A percentile compares a stretch with the other conserved stretches of the same genome.
These are phyloP conservation scores for Ailurus styani DNA, from an alignment of 2,113 vertebrate species.

Conservation along the genomic window DNA sequence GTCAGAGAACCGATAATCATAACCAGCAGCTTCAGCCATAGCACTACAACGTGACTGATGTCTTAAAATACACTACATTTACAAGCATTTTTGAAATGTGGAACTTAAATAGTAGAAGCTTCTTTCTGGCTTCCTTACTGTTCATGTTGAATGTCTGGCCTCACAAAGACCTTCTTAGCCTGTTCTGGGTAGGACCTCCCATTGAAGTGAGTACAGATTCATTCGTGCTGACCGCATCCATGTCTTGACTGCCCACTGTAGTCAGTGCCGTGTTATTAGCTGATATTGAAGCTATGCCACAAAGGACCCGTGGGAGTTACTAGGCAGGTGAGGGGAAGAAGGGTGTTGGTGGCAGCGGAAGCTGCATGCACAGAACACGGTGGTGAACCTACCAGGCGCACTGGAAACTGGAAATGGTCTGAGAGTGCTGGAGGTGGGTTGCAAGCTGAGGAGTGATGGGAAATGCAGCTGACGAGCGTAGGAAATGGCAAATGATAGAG, in stretches of 20 bases:
- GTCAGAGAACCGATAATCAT: background rate
- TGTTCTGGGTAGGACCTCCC: background rate
- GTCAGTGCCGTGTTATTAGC: background rate
- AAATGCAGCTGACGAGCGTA: background rate
- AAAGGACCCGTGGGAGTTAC: background rate
- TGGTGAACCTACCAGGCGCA: fast-evolving
- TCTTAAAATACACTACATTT: background rate
- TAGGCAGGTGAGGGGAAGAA: background rate
- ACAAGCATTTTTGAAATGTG: background rate
- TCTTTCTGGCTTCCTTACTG: background rate
- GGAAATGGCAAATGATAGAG: background rate
- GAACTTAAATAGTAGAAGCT: background rate
- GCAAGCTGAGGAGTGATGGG: background rate
- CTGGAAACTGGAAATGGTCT: background rate
- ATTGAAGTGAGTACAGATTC: background rate
- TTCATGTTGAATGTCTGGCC: background rate
- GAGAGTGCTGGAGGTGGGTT: background rate
- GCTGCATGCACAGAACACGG: fast-evolving
- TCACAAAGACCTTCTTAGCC: background rate
- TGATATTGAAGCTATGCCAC: background rate
- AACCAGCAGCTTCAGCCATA: background rate
- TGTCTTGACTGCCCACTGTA: background rate
- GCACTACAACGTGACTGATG: background rate
- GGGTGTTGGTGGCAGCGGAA: background rate
- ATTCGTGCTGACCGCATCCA: background rate